Conservation (phyloP, 2,797 vertebrate genomes). For the Myripristis murdjan region DNA sequence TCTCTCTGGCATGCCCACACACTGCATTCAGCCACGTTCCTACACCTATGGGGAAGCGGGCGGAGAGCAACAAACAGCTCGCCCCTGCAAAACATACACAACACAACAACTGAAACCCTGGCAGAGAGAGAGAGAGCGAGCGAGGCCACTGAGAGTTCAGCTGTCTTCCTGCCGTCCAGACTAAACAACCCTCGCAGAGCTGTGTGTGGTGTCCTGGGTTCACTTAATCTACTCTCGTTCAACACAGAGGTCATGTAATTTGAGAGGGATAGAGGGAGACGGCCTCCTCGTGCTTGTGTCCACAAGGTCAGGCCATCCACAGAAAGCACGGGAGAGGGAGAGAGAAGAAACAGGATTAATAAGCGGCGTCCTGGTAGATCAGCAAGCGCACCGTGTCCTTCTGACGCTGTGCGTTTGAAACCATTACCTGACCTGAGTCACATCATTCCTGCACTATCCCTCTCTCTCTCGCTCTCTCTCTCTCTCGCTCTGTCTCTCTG, state of each 20-base stretch:
- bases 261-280: conserved; percentile 15
- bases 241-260: conserved; percentile 36
- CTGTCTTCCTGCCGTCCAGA: conserved; percentile 35
- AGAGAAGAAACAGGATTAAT: not conserved
- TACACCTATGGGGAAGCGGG: not conserved
- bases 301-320: conserved; percentile 33
- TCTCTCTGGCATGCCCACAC: no score
- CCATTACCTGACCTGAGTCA: no score
- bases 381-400: no score
- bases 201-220: not conserved
- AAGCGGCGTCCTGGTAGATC: no score
- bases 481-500: no score
- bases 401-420: no score
- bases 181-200: conserved; percentile 53
- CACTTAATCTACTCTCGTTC: conserved; percentile 11
- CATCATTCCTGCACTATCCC: no score
- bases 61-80: conserved; percentile 42
- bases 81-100: conserved; percentile 27
- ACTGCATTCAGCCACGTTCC: conserved; percentile 32
- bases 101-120: conserved; percentile 9
- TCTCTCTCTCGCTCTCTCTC: no score
- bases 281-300: conserved; percentile 36
- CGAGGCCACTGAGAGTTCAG: conserved; percentile 44
- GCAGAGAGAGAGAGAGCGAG: not conserved
- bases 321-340: not conserved